A percentile compares a stretch with the other conserved stretches of the same genome.
phyloP scores from a whole-genome alignment of 2,888 invertebrate species.

The Zygogramma bicolorata region DNA sequence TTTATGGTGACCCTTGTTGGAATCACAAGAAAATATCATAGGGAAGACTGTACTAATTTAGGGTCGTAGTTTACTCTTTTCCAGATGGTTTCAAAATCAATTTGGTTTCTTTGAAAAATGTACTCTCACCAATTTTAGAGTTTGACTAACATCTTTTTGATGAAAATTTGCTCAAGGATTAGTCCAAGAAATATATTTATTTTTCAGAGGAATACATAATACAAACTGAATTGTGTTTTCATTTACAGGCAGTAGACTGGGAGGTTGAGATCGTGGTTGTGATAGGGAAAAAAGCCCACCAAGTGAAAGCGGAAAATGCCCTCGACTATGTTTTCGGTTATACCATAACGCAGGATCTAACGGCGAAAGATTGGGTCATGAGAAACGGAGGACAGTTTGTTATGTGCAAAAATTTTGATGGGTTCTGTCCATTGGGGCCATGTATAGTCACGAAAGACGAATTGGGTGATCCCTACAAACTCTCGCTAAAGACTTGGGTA shows the following conservation, averaged over 20 bases:
- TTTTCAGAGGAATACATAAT: too few species aligned
- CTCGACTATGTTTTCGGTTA: slow-evolving; percentile 84
- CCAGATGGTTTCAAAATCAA: too few species aligned
- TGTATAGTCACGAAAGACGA: slow-evolving; percentile 81
- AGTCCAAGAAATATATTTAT: too few species aligned
- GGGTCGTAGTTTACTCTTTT: too few species aligned
- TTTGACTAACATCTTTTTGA: too few species aligned
- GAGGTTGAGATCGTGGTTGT: slow-evolving; percentile 88
- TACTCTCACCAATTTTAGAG: too few species aligned
- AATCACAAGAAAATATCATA: too few species aligned
- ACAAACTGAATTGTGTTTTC: too few species aligned
- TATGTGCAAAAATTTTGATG: slow-evolving; percentile 78
- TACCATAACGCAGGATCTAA: slow-evolving; percentile 86
- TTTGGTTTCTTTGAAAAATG: too few species aligned
- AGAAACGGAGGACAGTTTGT: slow-evolving; percentile 82
- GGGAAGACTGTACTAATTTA: too few species aligned
- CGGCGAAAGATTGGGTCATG: slow-evolving; percentile 87
- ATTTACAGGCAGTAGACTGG: slow-evolving; percentile 83
- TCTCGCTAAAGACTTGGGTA: slow-evolving; percentile 77
- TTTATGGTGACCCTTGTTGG: too few species aligned
- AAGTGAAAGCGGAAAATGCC: slow-evolving; percentile 75
- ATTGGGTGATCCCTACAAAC: slow-evolving; percentile 76
- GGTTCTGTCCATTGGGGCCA: slow-evolving; percentile 88
- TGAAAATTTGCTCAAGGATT: too few species aligned
- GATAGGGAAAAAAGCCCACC: slow-evolving; percentile 80